These are phyloP conservation scores for Sciurus niger DNA, from an alignment of 2,113 vertebrate species.

Conservation along the genomic window DNA sequence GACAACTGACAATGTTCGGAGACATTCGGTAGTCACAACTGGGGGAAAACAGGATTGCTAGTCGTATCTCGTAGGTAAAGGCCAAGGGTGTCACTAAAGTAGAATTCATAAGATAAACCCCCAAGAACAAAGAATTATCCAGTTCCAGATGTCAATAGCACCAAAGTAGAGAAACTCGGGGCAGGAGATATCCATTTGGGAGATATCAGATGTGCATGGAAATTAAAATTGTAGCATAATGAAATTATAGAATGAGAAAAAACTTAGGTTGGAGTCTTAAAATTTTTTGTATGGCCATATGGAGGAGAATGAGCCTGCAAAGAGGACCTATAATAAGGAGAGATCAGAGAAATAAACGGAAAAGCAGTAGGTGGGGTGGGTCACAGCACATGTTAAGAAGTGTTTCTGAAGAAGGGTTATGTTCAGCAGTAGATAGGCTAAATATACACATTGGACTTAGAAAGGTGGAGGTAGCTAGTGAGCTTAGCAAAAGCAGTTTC, in stretches of 20 bases:
- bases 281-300: constrained; percentile 48
- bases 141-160: background rate
- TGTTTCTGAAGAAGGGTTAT: constrained; percentile 23
- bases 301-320: constrained; percentile 11
- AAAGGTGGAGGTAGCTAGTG: background rate
- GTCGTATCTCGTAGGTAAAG: background rate
- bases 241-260: background rate
- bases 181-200: background rate
- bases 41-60: background rate
- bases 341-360: constrained; percentile 59
- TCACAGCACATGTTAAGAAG: constrained; percentile 8
- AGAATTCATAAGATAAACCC: background rate
- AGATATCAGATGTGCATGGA: background rate
- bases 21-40: background rate
- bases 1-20: background rate
- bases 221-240: background rate
- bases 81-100: background rate
- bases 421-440: background rate
- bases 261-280: constrained; percentile 16
- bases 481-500: background rate
- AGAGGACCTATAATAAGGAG: constrained; percentile 47
- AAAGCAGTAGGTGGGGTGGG: background rate
- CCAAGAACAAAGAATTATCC: background rate
- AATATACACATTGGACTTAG: background rate
- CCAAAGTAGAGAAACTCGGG: background rate